These are phyloP conservation scores for Augiades crinisus DNA, from an alignment of 2,888 invertebrate species.

Conservation along the genomic window DNA sequence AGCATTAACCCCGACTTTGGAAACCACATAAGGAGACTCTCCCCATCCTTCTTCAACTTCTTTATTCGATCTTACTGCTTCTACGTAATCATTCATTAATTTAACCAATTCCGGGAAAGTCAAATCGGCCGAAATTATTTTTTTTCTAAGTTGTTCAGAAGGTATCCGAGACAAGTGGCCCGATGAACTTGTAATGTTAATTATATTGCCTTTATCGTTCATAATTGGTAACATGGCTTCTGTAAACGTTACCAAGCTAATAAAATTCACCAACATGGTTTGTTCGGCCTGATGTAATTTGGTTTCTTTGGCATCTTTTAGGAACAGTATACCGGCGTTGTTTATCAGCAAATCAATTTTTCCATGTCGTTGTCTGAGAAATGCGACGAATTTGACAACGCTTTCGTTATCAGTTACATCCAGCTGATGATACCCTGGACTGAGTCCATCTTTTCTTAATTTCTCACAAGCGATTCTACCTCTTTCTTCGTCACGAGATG, in stretches of 20 bases:
- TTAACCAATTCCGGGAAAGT: slow-evolving; percentile 77
- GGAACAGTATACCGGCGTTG: slow-evolving; percentile 83
- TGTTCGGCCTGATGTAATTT: slow-evolving; percentile 54
- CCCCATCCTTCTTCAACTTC: slow-evolving; percentile 78
- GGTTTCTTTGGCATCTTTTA: slow-evolving; percentile 58
- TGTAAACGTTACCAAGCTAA: slow-evolving; percentile 64
- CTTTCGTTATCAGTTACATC: slow-evolving; percentile 84
- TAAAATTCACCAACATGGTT: slow-evolving; percentile 61
- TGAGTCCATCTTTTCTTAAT: slow-evolving; percentile 70
- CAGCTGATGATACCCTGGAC: slow-evolving; percentile 83
- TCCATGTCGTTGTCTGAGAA: slow-evolving; percentile 78
- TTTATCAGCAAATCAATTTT: slow-evolving; percentile 87
- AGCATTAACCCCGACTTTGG: slow-evolving; percentile 88
- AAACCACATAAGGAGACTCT: slow-evolving; percentile 84
- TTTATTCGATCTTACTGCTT: slow-evolving; percentile 63
- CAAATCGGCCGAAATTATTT: slow-evolving; percentile 70
- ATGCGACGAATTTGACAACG: slow-evolving; percentile 75
- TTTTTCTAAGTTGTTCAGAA: slow-evolving; percentile 68
- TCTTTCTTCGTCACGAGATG: slow-evolving; percentile 81
- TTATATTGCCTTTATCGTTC: slow-evolving; percentile 84
- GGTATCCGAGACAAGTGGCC: slow-evolving; percentile 84
- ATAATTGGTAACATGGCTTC: slow-evolving; percentile 85
- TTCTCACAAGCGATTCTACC: slow-evolving; percentile 81
- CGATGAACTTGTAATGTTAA: slow-evolving; percentile 87
- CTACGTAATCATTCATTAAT: slow-evolving; percentile 83